Evolutionary conservation across 2,797 vertebrate species (phyloP).

Genomic region (Leuciscus waleckii): DNA sequence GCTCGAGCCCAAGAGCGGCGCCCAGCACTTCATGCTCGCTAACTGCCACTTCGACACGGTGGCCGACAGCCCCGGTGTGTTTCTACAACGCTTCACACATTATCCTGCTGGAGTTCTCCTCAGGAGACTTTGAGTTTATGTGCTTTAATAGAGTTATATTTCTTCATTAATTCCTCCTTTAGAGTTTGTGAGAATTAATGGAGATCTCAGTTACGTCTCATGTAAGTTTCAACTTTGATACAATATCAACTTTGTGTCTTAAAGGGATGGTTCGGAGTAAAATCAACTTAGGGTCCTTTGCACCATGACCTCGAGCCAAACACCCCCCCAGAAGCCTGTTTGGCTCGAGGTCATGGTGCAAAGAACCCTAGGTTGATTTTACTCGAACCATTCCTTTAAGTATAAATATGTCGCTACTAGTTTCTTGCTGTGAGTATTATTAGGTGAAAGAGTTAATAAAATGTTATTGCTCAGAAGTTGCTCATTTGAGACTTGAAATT

Average conservation of each 20-base stretch:
- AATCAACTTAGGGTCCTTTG: too few relatives aligned
- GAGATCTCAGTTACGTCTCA: background rate
- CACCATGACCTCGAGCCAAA: too few relatives aligned
- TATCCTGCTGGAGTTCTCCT: too few relatives aligned
- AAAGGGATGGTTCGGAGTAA: too few relatives aligned
- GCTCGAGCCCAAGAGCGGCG: slow-evolving; percentile 86
- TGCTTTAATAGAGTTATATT: background rate
- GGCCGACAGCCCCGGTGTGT: slow-evolving; percentile 90
- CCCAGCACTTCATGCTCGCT: slow-evolving; percentile 90
- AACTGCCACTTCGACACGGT: slow-evolving; percentile 99
- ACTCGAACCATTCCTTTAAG: too few relatives aligned
- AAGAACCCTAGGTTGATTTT: too few relatives aligned
- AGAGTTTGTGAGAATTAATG: too few relatives aligned
- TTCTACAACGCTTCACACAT: background rate
- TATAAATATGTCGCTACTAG: background rate
- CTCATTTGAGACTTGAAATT: background rate
- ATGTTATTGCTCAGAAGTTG: background rate
- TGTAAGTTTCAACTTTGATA: background rate
- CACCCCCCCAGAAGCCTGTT: too few relatives aligned
- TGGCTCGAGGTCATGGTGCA: too few relatives aligned
- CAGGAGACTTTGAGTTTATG: background rate
- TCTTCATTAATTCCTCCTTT: background rate
- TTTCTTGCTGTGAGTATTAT: background rate
- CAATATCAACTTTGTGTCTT: too few relatives aligned
- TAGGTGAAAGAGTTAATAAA: background rate